Conservation (phyloP, 2,113 vertebrate genomes). For the Delphinapterus leucas region DNA sequence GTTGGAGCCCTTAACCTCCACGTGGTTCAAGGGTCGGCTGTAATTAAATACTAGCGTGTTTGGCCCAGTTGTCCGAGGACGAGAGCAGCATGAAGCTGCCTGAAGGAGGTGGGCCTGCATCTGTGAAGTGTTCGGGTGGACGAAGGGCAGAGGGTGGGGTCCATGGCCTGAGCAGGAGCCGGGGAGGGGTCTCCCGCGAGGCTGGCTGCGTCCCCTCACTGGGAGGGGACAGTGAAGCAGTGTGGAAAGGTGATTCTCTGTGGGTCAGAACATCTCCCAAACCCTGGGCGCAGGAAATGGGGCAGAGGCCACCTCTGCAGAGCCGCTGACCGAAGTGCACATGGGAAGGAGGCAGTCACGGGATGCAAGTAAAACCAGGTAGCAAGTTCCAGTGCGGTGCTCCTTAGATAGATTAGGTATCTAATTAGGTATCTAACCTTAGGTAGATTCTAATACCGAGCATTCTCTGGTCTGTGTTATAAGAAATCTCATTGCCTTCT, state of each 20-base stretch:
- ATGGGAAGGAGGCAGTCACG: rapidly evolving
- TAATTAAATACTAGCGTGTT: neutral
- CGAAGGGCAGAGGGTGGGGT: neutral
- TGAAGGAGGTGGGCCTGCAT: neutral
- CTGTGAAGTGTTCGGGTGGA: neutral
- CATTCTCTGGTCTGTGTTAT: constrained; percentile 21
- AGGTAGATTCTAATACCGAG: neutral
- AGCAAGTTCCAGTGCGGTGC: neutral
- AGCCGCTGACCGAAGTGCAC: neutral
- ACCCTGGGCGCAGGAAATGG: neutral
- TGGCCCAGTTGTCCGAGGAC: neutral
- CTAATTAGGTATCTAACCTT: too few relatives aligned
- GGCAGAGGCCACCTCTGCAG: neutral
- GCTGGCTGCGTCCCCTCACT: neutral
- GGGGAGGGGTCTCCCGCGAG: too few relatives aligned
- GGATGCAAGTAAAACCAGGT: neutral
- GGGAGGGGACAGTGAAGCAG: neutral
- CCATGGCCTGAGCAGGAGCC: neutral
- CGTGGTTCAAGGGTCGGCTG: neutral
- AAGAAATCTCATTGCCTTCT: constrained; percentile 95
- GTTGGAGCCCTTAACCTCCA: neutral
- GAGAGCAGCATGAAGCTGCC: neutral
- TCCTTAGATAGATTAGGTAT: too few relatives aligned
- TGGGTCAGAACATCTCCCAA: neutral
- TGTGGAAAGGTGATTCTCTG: neutral